phyloP scores from a whole-genome alignment of 2,797 vertebrate genomes.

The Gymnothorax reevesii region DNA sequence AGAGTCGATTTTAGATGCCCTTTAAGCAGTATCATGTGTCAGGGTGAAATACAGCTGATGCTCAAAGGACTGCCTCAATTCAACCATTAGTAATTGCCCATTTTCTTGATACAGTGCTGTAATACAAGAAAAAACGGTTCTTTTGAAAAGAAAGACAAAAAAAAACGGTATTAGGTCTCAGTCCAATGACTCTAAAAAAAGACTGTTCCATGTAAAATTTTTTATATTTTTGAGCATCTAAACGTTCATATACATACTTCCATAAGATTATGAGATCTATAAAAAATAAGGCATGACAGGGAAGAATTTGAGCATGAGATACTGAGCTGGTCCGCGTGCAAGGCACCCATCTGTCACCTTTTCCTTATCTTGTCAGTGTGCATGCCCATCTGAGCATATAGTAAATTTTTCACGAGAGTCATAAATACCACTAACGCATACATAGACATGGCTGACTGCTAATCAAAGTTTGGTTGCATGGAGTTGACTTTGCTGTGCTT shows the following conservation, averaged over 20 bases:
- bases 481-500: not conserved
- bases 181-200: not conserved
- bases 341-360: not conserved
- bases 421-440: not conserved
- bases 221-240: not conserved
- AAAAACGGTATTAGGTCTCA: not conserved
- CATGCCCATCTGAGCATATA: not conserved
- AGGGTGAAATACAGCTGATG: not conserved
- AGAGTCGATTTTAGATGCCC: too few species aligned
- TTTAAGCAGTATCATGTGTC: not conserved
- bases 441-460: not conserved
- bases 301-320: not conserved
- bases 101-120: not conserved
- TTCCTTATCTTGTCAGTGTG: not conserved
- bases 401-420: not conserved
- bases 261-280: not conserved
- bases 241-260: not conserved
- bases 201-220: not conserved
- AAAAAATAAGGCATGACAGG: not conserved
- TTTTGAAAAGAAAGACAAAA: too few species aligned
- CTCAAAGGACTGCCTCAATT: not conserved
- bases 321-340: not conserved
- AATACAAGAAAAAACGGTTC: not conserved
- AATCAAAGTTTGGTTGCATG: not conserved
- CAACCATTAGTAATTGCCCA: not conserved